Conservation (phyloP, 2,888 invertebrate genomes). For the Rhamphomyia laevipes region DNA sequence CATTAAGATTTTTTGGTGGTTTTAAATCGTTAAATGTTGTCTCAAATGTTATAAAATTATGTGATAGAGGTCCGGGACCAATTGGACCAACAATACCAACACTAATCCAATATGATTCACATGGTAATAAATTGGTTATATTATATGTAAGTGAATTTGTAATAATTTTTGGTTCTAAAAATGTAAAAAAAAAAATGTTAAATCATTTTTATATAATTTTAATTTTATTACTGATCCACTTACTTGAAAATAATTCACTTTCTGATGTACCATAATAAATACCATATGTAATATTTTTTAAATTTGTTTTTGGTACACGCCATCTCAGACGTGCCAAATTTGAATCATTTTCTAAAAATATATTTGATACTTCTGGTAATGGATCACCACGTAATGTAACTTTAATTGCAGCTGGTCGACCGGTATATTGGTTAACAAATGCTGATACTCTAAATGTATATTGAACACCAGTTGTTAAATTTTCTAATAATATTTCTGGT, state of each 20-base stretch:
- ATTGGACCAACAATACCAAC: conserved; percentile 52
- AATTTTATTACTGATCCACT: conserved; percentile 18
- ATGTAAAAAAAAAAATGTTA: conserved; percentile 2
- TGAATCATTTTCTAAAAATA: conserved; percentile 40
- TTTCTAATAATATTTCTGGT: conserved; percentile 35
- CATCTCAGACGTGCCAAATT: conserved; percentile 55
- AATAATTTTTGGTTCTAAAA: conserved; percentile 37
- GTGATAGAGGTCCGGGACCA: conserved; percentile 53
- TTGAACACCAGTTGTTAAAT: conserved; percentile 38
- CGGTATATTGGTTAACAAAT: conserved; percentile 40
- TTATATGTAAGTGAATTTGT: conserved; percentile 45
- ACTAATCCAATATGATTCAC: conserved; percentile 60
- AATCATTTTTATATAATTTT: conserved; percentile 1
- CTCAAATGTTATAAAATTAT: conserved; percentile 40
- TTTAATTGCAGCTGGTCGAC: conserved; percentile 26
- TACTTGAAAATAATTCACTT: conserved; percentile 48
- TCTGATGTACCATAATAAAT: conserved; percentile 54
- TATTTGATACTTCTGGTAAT: conserved; percentile 21
- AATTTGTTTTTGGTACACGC: conserved; percentile 45
- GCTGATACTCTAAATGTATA: conserved; percentile 42
- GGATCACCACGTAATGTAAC: conserved; percentile 34
- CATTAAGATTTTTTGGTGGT: conserved; percentile 54
- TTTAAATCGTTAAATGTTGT: conserved; percentile 55
- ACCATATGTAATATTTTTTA: conserved; percentile 44
- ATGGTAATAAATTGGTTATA: conserved; percentile 53